These are phyloP conservation scores for Aurelia coerulea DNA, from an alignment of 30 jellyfish, hydroid and myxozoan genomes.

Conservation along the genomic window DNA sequence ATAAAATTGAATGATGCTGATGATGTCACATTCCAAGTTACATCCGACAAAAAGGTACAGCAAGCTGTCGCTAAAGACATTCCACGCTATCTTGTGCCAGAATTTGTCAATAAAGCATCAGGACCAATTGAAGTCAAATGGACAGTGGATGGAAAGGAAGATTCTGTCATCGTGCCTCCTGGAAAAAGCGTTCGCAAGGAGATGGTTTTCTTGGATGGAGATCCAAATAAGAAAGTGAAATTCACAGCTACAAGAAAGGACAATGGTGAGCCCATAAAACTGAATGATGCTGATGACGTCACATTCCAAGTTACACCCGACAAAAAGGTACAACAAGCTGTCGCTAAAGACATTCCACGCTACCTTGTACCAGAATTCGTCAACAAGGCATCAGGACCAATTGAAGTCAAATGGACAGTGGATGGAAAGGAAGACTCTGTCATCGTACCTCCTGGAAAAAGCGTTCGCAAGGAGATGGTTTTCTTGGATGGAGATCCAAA, in stretches of 20 bases:
- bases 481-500: conserved; percentile 2
- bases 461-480: neutral
- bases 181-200: no score
- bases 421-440: conserved; percentile 1
- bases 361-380: neutral
- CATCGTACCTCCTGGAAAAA: neutral
- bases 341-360: conserved; percentile 5
- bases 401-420: neutral
- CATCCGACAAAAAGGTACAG: no score
- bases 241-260: neutral
- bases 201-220: conserved; percentile 1
- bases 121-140: no score
- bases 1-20: no score
- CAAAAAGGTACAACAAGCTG: neutral
- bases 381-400: neutral
- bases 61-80: no score
- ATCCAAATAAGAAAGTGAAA: neutral
- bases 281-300: neutral
- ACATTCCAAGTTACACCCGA: neutral
- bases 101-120: no score
- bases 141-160: no score
- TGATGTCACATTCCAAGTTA: no score
- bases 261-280: neutral
- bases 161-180: no score
- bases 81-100: no score